Base-by-base conservation (phyloP, 1,140 invertebrate genomes). In the Ephestia elutella region DNA sequence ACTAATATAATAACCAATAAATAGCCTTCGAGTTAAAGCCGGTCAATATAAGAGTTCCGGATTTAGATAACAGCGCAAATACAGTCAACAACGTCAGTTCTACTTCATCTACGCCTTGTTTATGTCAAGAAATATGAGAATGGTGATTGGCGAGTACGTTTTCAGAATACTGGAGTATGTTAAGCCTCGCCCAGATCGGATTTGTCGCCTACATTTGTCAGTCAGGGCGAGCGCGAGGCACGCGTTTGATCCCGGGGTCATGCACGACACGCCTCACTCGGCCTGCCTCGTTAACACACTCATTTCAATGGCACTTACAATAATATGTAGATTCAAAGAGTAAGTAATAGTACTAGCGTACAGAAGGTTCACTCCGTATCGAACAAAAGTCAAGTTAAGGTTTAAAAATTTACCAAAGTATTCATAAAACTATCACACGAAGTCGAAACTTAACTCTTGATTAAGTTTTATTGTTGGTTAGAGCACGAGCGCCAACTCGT, bases 161-260 rank as follows among this genome's bases (percentile, higher is more conserved):
- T 44, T n/a, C 15, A 10, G 38, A 44, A 44, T 44, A 17, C 13
- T 13, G 10, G n/a, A 21, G 18, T 49, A 49, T 17, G 4, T 20
- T 50, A 60, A 54, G 59, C 50, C 21, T 59, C 53, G 28, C 56
- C 63, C 57, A 65, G 56, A 57, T 60, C n/a, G 51, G 11, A 62
- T 54, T 65, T 73, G 68, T 75, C 68, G 56, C 67, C 57, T 66
- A 75, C 62, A 72, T 63, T 63, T 59, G 65, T 71, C 60, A 62
- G 63, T 70, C 53, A 65, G 54, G 57, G 58, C 58, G 57, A 60
- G 55, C 58, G 57, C 62, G 57, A 68, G 54, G 72, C 73, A 70
- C 70, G 68, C 58, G 70, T 70, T 64, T 71, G 72, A 81, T 68
- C 78, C 62, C 59, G 61, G 57, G 73, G 74, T 80, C 77, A 78